These are phyloP conservation scores for Anthophora plumipes DNA, from an alignment of 2,888 invertebrate genomes.

Conservation along the genomic window DNA sequence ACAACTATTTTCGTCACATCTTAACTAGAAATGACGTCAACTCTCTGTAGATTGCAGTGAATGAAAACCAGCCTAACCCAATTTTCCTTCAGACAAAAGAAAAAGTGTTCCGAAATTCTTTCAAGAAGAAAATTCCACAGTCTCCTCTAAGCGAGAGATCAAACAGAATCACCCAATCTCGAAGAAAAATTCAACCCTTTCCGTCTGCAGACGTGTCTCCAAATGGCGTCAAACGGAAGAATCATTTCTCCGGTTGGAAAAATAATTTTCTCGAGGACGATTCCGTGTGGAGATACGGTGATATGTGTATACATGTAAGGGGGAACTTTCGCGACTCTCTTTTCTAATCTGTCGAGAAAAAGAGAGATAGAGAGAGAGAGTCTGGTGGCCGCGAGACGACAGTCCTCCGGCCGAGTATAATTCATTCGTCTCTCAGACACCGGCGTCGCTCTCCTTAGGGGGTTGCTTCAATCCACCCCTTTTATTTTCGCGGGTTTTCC, in stretches of 20 bases:
- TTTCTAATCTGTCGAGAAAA: slow-evolving; percentile 40
- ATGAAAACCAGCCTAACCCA: no score
- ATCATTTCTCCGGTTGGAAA: background rate
- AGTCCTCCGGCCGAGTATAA: slow-evolving; percentile 39
- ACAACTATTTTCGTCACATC: no score
- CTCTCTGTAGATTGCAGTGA: no score
- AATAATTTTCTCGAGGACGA: slow-evolving; percentile 33
- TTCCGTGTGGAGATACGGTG: slow-evolving; percentile 39
- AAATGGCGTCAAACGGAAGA: slow-evolving; percentile 12
- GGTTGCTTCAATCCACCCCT: slow-evolving; percentile 45
- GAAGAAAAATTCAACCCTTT: background rate
- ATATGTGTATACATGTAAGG: slow-evolving; percentile 6
- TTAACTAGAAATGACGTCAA: no score
- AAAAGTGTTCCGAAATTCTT: background rate
- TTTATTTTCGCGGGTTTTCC: slow-evolving; percentile 45
- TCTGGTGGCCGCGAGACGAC: slow-evolving; percentile 42
- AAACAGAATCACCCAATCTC: background rate
- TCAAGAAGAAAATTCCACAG: background rate
- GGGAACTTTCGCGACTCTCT: slow-evolving; percentile 10
- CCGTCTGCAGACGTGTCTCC: background rate
- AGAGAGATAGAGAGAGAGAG: no score
- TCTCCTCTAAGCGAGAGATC: background rate
- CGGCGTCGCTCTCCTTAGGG: slow-evolving; percentile 50
- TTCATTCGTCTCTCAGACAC: slow-evolving; percentile 53
- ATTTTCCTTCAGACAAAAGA: no score